Evolutionary conservation across 1,140 invertebrate genomes (phyloP).

Genomic region (Sycobia sp.): DNA sequence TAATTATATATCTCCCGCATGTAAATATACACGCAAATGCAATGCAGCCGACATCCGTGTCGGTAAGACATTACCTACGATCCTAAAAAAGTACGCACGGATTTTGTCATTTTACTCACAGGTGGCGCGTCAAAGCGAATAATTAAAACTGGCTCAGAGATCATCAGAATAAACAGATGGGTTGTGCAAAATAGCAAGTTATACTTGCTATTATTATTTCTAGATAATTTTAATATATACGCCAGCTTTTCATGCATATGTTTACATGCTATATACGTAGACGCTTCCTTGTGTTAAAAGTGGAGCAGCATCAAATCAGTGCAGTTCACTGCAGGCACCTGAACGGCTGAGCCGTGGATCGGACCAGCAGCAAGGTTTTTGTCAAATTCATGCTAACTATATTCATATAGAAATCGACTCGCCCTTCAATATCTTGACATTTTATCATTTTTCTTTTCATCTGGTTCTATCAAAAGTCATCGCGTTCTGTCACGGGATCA

Average conservation of each 20-base stretch:
- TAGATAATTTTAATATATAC: constrained; percentile 18
- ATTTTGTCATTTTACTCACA: too few relatives aligned
- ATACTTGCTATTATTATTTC: constrained; percentile 28
- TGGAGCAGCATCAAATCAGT: constrained; percentile 5
- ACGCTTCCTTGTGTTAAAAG: background rate
- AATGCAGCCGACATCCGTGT: too few relatives aligned
- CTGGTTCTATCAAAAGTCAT: background rate
- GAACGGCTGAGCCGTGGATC: constrained; percentile 26
- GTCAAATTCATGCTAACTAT: background rate
- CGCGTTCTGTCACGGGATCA: background rate
- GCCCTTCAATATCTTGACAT: background rate
- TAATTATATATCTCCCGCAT: too few relatives aligned
- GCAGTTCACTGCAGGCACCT: background rate
- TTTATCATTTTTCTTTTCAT: background rate
- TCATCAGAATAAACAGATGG: too few relatives aligned
- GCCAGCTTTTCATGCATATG: constrained; percentile 9
- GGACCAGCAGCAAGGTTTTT: constrained; percentile 20
- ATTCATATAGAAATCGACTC: background rate
- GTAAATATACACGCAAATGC: too few relatives aligned
- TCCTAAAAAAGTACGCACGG: too few relatives aligned
- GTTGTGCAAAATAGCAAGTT: too few relatives aligned
- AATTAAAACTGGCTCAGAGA: too few relatives aligned
- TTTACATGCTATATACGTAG: constrained; percentile 19
- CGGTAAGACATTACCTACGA: too few relatives aligned
- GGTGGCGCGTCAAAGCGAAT: constrained; percentile 16